These are phyloP conservation scores for Psylliodes chrysocephalus DNA, from an alignment of 2,888 invertebrate species.

Conservation along the genomic window DNA sequence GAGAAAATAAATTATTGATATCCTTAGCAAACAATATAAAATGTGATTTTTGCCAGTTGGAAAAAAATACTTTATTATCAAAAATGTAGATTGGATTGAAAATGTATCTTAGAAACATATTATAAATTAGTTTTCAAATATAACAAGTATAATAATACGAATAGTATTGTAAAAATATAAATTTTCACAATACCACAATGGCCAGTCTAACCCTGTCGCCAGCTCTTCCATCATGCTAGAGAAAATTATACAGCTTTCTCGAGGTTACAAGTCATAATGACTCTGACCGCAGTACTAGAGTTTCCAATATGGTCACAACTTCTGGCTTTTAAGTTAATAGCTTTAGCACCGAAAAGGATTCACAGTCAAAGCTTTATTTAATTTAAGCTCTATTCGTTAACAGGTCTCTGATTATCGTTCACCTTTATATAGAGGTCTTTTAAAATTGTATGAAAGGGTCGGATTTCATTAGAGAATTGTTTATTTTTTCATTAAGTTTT, in stretches of 20 bases:
- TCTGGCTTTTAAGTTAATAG: conserved; percentile 30
- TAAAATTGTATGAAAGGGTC: neutral
- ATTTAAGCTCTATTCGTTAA: conserved; percentile 25
- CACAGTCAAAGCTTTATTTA: conserved; percentile 30
- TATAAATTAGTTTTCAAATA: too few species aligned
- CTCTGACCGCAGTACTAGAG: conserved; percentile 32
- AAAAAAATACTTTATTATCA: too few species aligned
- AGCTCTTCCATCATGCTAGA: neutral
- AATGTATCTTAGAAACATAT: too few species aligned
- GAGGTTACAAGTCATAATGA: conserved; percentile 29
- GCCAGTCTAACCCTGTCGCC: neutral
- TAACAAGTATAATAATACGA: too few species aligned
- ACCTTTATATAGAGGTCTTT: conserved; percentile 6
- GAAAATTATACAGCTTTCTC: conserved; percentile 13
- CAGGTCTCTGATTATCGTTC: conserved; percentile 19
- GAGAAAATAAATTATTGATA: too few species aligned
- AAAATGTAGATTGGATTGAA: too few species aligned
- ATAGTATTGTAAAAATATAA: too few species aligned
- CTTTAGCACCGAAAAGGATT: conserved; percentile 31
- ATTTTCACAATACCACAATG: too few species aligned
- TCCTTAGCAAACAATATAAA: too few species aligned
- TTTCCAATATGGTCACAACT: conserved; percentile 23
- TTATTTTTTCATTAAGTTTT: neutral
- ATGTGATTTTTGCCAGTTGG: too few species aligned
- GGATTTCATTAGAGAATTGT: neutral